Evolutionary conservation across 2,113 vertebrate genomes (phyloP).

Genomic region (Gymnocephalus cernua): DNA sequence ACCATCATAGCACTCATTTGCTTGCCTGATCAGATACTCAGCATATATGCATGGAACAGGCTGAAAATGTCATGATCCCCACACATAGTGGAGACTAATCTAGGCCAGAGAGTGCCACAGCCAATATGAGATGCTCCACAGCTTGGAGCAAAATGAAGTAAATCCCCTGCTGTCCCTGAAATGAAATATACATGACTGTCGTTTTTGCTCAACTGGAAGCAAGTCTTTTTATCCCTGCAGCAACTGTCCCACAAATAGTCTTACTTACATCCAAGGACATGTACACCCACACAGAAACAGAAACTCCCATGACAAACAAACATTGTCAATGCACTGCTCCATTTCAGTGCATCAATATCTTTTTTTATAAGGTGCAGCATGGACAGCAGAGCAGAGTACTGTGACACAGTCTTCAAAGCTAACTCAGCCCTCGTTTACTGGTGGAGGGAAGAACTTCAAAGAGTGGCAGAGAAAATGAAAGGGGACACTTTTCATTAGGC

Average conservation of each 20-base stretch:
- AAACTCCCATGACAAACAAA: constrained; percentile 53
- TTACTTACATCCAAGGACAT: constrained; percentile 44
- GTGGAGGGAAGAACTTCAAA: constrained; percentile 73
- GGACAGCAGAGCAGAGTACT: constrained; percentile 15
- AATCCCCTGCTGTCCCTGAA: constrained; percentile 52
- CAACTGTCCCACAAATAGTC: constrained; percentile 32
- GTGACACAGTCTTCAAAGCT: constrained; percentile 69
- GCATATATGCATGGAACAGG: neutral
- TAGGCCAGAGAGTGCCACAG: constrained; percentile 53
- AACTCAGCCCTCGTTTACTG: constrained; percentile 28
- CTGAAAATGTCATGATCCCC: constrained; percentile 26
- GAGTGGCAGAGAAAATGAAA: constrained; percentile 70
- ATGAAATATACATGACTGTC: constrained; percentile 76
- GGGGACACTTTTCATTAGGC: constrained; percentile 71
- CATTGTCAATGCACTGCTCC: constrained; percentile 27
- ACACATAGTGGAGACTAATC: constrained; percentile 50
- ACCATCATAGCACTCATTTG: neutral
- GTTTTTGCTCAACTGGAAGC: constrained; percentile 54
- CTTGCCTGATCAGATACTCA: neutral
- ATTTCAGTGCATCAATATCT: constrained; percentile 40
- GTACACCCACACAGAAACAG: constrained; percentile 40
- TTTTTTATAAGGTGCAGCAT: constrained; percentile 33
- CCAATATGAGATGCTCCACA: constrained; percentile 32
- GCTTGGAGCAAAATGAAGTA: constrained; percentile 62
- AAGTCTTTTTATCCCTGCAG: constrained; percentile 45